Evolutionary conservation across 1,140 invertebrate genomes (phyloP), one percentile per base, ranked within the genome.

Genomic region (Chironomus tepperi): DNA sequence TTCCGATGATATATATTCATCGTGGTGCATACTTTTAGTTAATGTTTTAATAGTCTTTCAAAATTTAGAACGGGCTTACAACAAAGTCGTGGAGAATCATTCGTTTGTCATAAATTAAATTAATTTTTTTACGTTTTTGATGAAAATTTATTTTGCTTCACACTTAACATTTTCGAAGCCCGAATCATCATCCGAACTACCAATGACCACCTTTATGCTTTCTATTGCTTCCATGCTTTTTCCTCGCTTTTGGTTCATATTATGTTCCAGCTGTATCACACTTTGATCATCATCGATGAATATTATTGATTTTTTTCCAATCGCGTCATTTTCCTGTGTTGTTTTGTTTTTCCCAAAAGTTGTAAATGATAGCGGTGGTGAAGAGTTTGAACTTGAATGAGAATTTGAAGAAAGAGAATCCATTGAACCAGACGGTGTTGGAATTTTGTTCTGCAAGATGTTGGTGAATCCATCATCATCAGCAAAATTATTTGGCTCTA

Each of bases 391-490:
- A 18, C 65, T 70, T 12, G 72, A 42, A 12, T 34, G 24, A 5
- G 47, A 65, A 73, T 43, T 43, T 1, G 73, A 74, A 43, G 64
- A 74, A 10, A 75, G 9, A 7, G 75, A 75, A 73, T 75, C 75
- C 57, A 75, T 75, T 15, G 75, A 75, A 21, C 75, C 75, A 43
- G 75, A 75, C n/a, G 73, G 64, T 2, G 75, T 74, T 47, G 42
- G 16, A 6, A 72, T 7, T 10, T 72, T 73, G 10, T 15, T 73
- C 3, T 67, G 19, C 12, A 21, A n/a, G 3, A 5, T n/a, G 3
- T 47, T 24, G 10, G 19, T 47, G 12, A 43, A 19, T 8, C 5
- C 24, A 34, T 34, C 21, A 18, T 47, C n/a, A 70, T 74, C 65
- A 3, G 43, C 7, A 21, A 24, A 24, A 34, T 65, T 65, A 7